Conservation (phyloP, 2,113 vertebrate genomes). For the Tamias sibiricus region DNA sequence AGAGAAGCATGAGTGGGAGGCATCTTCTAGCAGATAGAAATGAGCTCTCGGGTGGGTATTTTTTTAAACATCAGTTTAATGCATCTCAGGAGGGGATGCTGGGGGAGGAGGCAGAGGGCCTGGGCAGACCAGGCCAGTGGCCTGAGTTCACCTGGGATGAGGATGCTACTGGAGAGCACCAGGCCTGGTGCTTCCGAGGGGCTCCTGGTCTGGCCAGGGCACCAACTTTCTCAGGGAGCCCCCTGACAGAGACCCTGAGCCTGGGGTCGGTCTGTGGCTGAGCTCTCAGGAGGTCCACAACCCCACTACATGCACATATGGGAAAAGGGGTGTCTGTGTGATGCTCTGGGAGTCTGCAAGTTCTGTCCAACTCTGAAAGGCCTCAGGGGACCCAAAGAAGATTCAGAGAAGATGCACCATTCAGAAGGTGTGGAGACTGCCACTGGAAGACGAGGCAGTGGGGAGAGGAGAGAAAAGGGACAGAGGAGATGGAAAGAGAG, state of each 20-base stretch:
- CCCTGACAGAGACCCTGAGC: background rate
- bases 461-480: too few relatives aligned
- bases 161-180: background rate
- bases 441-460: too few relatives aligned
- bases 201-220: background rate
- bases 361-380: background rate
- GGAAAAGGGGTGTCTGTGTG: background rate
- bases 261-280: background rate
- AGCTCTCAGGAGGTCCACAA: background rate
- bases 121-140: background rate
- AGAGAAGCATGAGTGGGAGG: constrained; percentile 76
- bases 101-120: background rate
- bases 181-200: background rate
- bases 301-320: too few relatives aligned
- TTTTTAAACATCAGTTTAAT: background rate
- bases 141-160: background rate
- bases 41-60: constrained; percentile 5
- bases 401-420: background rate
- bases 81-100: background rate
- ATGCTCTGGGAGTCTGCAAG: background rate
- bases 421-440: background rate
- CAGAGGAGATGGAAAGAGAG: background rate
- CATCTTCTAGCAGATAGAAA: constrained; percentile 69
- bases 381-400: background rate
- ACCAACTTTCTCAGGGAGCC: background rate